Evolutionary conservation across 23 tunicate genomes (phyloP).

Genomic region (Trididemnum clinides): DNA sequence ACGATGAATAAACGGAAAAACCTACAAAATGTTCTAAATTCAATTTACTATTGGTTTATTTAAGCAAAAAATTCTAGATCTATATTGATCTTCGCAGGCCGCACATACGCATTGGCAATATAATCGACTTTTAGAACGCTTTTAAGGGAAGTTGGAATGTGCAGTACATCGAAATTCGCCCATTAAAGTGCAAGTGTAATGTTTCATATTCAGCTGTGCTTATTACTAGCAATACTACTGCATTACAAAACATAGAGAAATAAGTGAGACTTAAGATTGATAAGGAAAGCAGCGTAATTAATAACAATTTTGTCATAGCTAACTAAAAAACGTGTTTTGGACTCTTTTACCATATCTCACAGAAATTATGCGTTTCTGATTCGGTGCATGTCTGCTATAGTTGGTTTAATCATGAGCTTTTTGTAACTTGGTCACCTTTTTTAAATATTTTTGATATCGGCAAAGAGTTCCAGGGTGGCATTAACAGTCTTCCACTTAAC

Average conservation of each 20-base stretch:
- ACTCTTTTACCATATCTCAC: too few species aligned
- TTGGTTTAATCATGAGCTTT: slow-evolving; percentile 55
- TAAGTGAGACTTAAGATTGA: too few species aligned
- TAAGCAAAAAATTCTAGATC: not conserved
- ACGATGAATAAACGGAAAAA: not conserved
- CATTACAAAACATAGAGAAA: not conserved
- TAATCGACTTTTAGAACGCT: too few species aligned
- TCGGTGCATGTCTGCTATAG: too few species aligned
- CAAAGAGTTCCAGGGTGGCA: slow-evolving; percentile 57
- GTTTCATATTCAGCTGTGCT: not conserved
- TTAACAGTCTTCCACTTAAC: slow-evolving; percentile 61
- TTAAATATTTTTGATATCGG: slow-evolving; percentile 48
- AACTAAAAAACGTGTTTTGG: too few species aligned
- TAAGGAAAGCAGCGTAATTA: too few species aligned
- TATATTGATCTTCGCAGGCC: too few species aligned
- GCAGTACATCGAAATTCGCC: too few species aligned
- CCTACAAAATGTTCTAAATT: not conserved
- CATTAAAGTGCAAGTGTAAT: too few species aligned
- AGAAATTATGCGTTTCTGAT: too few species aligned
- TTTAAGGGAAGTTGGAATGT: too few species aligned
- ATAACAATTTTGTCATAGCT: not conserved
- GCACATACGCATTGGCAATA: too few species aligned
- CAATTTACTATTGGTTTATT: not conserved
- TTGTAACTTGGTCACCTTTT: slow-evolving; percentile 59
- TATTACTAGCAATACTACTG: not conserved